These are phyloP conservation scores for Coreoperca whiteheadi DNA, from an alignment of 2,113 vertebrate genomes.

Conservation along the genomic window DNA sequence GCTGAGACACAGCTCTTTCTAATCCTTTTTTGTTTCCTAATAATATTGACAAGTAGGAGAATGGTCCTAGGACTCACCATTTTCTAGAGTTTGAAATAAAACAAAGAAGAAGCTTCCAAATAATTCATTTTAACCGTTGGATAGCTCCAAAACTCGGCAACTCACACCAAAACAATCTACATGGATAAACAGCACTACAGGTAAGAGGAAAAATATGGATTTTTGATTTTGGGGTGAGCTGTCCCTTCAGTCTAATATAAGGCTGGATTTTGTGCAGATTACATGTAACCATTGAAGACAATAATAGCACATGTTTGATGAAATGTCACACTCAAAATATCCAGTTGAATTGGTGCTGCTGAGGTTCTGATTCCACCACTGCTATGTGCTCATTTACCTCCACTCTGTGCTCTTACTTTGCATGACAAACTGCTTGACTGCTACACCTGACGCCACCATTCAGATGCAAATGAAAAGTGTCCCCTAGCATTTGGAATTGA, in stretches of 20 bases:
- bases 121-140: background rate
- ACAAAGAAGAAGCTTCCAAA: background rate
- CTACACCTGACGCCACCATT: constrained; percentile 40
- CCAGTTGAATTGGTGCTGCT: background rate
- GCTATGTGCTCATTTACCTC: constrained; percentile 9
- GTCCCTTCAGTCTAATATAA: background rate
- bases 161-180: too few relatives aligned
- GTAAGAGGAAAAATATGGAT: too few relatives aligned
- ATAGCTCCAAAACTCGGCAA: too few relatives aligned
- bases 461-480: constrained; percentile 53
- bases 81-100: background rate
- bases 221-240: too few relatives aligned
- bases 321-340: background rate
- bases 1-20: too few relatives aligned
- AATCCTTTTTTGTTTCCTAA: background rate
- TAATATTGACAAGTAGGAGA: background rate
- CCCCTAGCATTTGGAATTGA: constrained; percentile 11
- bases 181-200: too few relatives aligned
- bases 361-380: background rate
- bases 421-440: constrained; percentile 41
- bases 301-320: background rate
- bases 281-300: background rate
- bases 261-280: background rate
- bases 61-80: background rate
- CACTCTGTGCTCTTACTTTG: constrained; percentile 19